Percentiles rank a stretch among this genome's conserved stretches.
These are phyloP conservation scores for Penaeus indicus DNA, from an alignment of 1,140 invertebrate species.

Conservation along the genomic window DNA sequence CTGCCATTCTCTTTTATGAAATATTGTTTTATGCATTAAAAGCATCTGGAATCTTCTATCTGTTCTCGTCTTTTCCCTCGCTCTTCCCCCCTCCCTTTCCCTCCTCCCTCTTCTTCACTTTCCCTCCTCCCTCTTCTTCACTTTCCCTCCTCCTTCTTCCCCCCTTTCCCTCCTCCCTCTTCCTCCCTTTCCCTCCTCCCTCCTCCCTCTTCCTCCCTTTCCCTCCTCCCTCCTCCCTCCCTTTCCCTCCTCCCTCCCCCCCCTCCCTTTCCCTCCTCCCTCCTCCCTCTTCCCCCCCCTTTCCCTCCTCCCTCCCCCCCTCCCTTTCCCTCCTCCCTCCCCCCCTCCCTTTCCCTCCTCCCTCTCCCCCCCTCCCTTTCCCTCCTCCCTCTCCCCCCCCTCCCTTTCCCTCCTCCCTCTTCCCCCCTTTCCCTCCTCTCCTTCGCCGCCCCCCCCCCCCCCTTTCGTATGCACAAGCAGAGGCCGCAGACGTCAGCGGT, in stretches of 20 bases:
- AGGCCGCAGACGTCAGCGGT: too few relatives aligned
- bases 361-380: not conserved
- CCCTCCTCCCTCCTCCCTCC: not conserved
- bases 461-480: too few relatives aligned
- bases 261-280: not conserved
- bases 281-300: not conserved
- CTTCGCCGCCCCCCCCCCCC: not conserved
- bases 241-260: not conserved
- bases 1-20: too few relatives aligned
- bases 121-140: not conserved
- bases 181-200: not conserved
- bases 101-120: not conserved
- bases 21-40: too few relatives aligned
- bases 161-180: not conserved
- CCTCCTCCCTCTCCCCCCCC: not conserved
- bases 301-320: not conserved
- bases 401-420: not conserved
- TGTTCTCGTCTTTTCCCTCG: not conserved
- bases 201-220: not conserved
- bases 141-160: not conserved
- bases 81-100: not conserved
- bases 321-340: not conserved
- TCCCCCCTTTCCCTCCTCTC: not conserved
- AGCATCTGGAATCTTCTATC: not conserved
- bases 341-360: not conserved